Conservation (phyloP, 2,797 vertebrate species). For the Danio tinwini region DNA sequence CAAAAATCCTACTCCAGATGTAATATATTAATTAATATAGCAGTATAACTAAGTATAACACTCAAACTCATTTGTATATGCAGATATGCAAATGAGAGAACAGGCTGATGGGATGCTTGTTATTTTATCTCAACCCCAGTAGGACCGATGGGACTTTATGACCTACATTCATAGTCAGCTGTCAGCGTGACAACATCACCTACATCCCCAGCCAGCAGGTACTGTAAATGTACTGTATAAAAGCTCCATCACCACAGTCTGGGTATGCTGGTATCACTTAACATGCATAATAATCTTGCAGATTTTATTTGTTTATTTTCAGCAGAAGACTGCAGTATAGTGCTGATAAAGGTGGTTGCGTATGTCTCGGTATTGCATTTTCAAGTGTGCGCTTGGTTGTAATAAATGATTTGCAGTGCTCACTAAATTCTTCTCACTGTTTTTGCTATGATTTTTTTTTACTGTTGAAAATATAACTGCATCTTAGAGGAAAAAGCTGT, state of each 20-base stretch:
- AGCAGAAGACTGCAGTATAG: neutral
- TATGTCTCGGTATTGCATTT: slow-evolving; percentile 1
- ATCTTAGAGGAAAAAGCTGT: neutral
- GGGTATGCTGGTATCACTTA: slow-evolving; percentile 21
- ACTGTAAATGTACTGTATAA: slow-evolving; percentile 74
- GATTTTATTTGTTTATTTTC: slow-evolving; percentile 22
- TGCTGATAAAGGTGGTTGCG: neutral
- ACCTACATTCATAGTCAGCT: slow-evolving; percentile 94
- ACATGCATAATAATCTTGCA: slow-evolving; percentile 11
- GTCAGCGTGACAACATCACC: slow-evolving; percentile 91
- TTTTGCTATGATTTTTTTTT: neutral
- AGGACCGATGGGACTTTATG: slow-evolving; percentile 96
- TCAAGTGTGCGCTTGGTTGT: neutral
- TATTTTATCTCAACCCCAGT: slow-evolving; percentile 89
- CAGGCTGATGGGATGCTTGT: slow-evolving; percentile 87
- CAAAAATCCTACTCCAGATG: neutral
- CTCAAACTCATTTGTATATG: neutral
- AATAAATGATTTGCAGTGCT: neutral
- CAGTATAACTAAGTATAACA: slow-evolving; percentile 12
- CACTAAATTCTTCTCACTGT: neutral
- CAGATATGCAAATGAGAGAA: slow-evolving; percentile 93
- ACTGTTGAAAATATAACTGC: neutral
- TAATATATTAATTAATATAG: neutral
- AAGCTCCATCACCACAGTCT: slow-evolving; percentile 31
- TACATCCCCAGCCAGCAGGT: slow-evolving; percentile 97